Conservation (phyloP, 2,797 vertebrate genomes). For the Moxostoma hubbsi region DNA sequence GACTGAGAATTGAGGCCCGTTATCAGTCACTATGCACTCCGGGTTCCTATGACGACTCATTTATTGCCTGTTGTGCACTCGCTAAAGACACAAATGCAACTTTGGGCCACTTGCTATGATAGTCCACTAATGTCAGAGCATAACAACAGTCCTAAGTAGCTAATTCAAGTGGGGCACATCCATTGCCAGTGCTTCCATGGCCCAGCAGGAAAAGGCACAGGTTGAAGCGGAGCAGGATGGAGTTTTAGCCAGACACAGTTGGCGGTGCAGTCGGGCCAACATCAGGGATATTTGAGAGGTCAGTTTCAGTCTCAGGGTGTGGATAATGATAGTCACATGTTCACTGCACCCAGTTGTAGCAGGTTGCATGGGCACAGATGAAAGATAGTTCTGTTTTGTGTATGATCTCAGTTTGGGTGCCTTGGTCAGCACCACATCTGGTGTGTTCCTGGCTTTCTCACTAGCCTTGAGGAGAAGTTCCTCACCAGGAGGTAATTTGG, state of each 20-base stretch:
- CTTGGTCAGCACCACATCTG: slow-evolving; percentile 15
- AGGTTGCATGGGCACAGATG: background rate
- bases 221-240: too few species aligned
- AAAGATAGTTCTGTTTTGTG: slow-evolving; percentile 18
- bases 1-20: too few species aligned
- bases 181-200: slow-evolving; percentile 24
- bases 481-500: slow-evolving; percentile 29
- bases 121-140: too few species aligned
- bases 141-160: background rate
- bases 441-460: slow-evolving; percentile 25
- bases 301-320: background rate
- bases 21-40: too few species aligned
- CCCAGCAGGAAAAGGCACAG: slow-evolving; percentile 5
- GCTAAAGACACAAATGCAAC: too few species aligned
- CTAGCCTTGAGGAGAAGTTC: slow-evolving; percentile 27
- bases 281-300: background rate
- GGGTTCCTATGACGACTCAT: too few species aligned
- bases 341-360: background rate
- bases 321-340: too few species aligned
- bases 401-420: slow-evolving; percentile 8
- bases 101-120: too few species aligned
- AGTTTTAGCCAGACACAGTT: too few species aligned
- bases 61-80: too few species aligned
- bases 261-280: background rate
- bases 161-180: slow-evolving; percentile 24